Conservation (phyloP, 2,113 vertebrate genomes). For the Verasper variegatus region DNA sequence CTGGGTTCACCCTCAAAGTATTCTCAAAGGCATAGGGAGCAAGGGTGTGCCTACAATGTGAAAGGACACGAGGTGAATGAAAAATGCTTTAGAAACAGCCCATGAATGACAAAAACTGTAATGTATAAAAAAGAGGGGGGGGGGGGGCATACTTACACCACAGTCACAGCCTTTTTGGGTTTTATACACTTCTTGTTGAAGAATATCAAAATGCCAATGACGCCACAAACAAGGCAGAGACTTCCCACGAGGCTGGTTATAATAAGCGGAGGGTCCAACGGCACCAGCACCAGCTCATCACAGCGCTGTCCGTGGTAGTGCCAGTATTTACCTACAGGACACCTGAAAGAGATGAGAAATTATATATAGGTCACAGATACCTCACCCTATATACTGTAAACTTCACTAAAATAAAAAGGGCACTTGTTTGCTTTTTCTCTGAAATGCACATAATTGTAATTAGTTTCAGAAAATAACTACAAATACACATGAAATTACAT, state of each 20-base stretch:
- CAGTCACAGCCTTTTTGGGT: conserved; percentile 80
- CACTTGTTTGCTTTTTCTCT: no score
- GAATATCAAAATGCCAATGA: conserved; percentile 82
- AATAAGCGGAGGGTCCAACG: conserved; percentile 78
- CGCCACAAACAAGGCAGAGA: conserved; percentile 81
- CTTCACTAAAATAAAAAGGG: background rate
- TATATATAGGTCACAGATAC: background rate
- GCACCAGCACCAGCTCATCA: conserved; percentile 83
- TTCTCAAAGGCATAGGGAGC: conserved; percentile 82
- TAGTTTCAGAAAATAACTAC: no score
- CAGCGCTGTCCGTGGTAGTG: conserved; percentile 84
- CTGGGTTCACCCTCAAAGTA: conserved; percentile 84
- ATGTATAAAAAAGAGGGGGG: background rate
- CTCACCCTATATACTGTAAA: background rate
- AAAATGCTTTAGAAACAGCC: conserved; percentile 17
- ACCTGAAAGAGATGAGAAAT: conserved; percentile 77
- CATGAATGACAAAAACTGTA: background rate
- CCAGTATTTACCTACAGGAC: conserved; percentile 83
- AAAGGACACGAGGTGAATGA: conserved; percentile 70
- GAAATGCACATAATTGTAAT: background rate
- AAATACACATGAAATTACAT: no score
- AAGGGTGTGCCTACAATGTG: conserved; percentile 81
- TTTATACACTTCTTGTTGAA: conserved; percentile 85
- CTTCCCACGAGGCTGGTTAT: conserved; percentile 80
- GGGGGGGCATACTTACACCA: conserved; percentile 82